Percentiles rank a stretch among this genome's conserved stretches.
phyloP scores from a whole-genome alignment of 2,113 vertebrate genomes.

The Cairina moschata region DNA sequence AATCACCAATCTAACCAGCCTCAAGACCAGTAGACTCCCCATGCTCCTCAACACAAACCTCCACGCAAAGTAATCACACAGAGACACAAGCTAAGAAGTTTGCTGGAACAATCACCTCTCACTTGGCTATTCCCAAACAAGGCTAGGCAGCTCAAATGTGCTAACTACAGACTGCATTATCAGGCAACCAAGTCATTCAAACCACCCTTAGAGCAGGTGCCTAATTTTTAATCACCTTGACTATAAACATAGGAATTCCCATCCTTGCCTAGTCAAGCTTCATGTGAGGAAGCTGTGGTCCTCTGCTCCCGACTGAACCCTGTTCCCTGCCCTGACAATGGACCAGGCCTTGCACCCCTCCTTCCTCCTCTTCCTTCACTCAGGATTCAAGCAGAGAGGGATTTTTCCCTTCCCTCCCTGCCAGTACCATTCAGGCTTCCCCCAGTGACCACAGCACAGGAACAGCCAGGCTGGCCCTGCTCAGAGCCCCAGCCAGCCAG shows the following conservation, averaged over 20 bases:
- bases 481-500: neutral
- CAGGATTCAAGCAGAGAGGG: neutral
- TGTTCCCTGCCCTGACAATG: neutral
- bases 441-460: neutral
- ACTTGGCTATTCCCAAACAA: neutral
- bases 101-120: neutral
- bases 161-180: neutral
- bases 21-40: accelerated
- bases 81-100: neutral
- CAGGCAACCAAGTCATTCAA: neutral
- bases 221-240: neutral
- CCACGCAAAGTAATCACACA: neutral
- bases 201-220: neutral
- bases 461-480: neutral
- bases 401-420: neutral
- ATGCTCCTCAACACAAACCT: neutral
- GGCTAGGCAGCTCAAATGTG: neutral
- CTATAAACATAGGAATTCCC: neutral
- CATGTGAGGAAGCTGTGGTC: neutral
- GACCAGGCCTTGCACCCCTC: neutral
- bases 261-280: neutral
- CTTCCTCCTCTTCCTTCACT: neutral
- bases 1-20: neutral
- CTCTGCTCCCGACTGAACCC: neutral
- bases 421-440: neutral